Evolutionary conservation across 1,140 invertebrate genomes (phyloP), one percentile per base, ranked within the genome.

Genomic region (Caenorhabditis inopinata): DNA sequence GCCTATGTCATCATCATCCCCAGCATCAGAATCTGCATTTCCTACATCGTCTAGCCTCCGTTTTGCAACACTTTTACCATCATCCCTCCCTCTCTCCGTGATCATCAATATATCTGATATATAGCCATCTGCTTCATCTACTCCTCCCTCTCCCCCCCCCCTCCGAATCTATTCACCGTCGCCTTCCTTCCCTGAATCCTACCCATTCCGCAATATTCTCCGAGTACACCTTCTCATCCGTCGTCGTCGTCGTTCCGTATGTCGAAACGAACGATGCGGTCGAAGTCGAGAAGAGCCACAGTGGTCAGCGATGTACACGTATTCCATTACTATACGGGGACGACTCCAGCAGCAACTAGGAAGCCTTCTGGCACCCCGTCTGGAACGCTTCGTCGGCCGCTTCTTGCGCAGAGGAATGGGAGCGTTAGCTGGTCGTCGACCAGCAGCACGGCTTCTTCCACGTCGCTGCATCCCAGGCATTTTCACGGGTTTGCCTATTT

Each of bases 301-400:
- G 16, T 78, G 3, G 49, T 78, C 18, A 62, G 21, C 21, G 76
- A 78, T 62, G 38, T 78, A 2, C 76, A 78, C 38, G 38, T 78
- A 47, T 78, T 78, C 53, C 29, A 78, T 25, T 78, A 78, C 23
- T 78, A 78, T 68, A 35, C 73, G 25, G 23, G 47, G 29, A 78
- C 76, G 23, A 35, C 51, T 9, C 76, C 29, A 14, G 51, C 76
- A 12, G 35, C 51, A 0, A 18, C 16, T 42, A 42, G 38, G 38
- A n/a, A n/a, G n/a, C n/a, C n/a, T n/a, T n/a, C n/a, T n/a, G n/a
- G n/a, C 0, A 58, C 48, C 14, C 32, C 49, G 18, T 21, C 48
- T 32, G 75, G 46, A 38, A 45, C 38, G 21, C 38, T 73, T 12
- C 62, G 62, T 6, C 14, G 38, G 32, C 11, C 62, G 46, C 45